Evolutionary conservation across 1,140 invertebrate species (phyloP), one percentile per base, ranked within the genome.

Genomic region (Cydia fagiglandana): DNA sequence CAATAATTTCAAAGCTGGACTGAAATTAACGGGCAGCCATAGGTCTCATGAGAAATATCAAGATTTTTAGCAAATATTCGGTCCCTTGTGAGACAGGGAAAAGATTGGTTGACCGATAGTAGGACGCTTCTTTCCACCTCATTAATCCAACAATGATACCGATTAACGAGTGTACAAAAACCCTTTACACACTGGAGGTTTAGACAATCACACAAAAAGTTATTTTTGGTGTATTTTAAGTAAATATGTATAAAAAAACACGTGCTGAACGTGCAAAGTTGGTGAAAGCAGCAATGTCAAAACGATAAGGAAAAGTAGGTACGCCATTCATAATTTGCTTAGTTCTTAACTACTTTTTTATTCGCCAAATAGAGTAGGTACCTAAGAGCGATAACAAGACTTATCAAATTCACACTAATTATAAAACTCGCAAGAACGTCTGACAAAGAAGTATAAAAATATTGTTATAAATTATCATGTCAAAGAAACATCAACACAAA

Each of bases 401-500:
- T 61, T 61, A 61, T 61, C 17, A 61, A 61, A 61, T 61, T 61
- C 56, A 24, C 20, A 4, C 24, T 20, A 24, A 61, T 24, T 61
- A 24, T 61, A 24, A 53, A 53, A 61, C n/a, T 61, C 53, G n/a
- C 53, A 56, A 61, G 20, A 53, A 7, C 50, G 50, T 24, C 56
- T 24, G 7, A 61, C 15, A 61, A 61, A 24, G 56, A 24, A 20
- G 17, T 61, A 10, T 61, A 61, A 61, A 20, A 61, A 61, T 61
- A 61, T 24, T 61, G 10, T 61, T 24, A 10, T 61, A 24, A 61
- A 61, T 24, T 24, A 61, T 61, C 75, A 80, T 75, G 81, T 83
- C 84, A 90, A 86, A 86, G 77, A 86, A 20, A 83, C 76, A 81
- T 74, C 76, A 75, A 77, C 76, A 74, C 73, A 80, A 85, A 83